Percentiles rank a stretch among this genome's conserved stretches.
These are phyloP conservation scores for Protula sp. DNA, from an alignment of 2,888 invertebrate genomes.

Conservation along the genomic window DNA sequence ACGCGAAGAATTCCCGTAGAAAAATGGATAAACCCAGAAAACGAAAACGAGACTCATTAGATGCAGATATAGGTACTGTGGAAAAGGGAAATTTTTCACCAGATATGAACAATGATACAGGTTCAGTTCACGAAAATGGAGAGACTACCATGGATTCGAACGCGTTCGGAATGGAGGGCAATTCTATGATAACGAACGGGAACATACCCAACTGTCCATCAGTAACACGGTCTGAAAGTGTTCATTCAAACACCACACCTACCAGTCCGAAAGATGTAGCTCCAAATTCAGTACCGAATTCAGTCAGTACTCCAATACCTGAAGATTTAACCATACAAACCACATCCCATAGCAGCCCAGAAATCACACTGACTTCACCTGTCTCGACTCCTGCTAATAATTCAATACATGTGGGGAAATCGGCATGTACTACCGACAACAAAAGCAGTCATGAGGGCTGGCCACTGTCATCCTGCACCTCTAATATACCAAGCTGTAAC, in stretches of 20 bases:
- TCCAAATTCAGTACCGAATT: not conserved
- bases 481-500: not conserved
- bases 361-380: too few relatives aligned
- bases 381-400: not conserved
- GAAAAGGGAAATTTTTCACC: not conserved
- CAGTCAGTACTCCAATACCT: not conserved
- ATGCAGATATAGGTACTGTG: not conserved
- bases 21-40: constrained; percentile 49
- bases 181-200: not conserved
- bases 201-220: too few relatives aligned
- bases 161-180: not conserved
- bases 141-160: not conserved
- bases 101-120: not conserved
- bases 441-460: not conserved
- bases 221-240: not conserved
- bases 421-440: not conserved
- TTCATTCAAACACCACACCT: not conserved
- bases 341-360: not conserved
- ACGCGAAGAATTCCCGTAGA: constrained; percentile 44
- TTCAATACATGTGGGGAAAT: too few relatives aligned
- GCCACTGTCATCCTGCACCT: not conserved
- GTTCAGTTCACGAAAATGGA: not conserved
- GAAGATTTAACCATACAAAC: not conserved
- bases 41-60: constrained; percentile 27
- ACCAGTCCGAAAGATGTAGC: not conserved